Conservation (phyloP, 2,797 vertebrate species). For the Parambassis ranga region DNA sequence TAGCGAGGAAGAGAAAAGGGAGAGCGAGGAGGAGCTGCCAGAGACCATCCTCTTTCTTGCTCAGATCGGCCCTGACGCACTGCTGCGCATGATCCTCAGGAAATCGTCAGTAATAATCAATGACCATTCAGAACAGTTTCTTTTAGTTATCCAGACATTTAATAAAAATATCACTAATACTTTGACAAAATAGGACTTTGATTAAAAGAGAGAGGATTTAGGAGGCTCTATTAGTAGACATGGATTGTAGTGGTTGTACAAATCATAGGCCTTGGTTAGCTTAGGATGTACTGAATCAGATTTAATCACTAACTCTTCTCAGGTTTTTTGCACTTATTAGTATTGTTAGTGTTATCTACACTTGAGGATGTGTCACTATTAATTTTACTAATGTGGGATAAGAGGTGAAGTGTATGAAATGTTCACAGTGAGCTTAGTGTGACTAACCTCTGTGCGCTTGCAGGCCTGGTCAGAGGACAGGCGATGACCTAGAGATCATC, state of each 20-base stretch:
- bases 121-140: too few relatives aligned
- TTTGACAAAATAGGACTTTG: too few relatives aligned
- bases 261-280: too few relatives aligned
- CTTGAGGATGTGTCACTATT: neutral
- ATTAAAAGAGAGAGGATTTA: too few relatives aligned
- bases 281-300: too few relatives aligned
- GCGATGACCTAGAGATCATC: slow-evolving; percentile 97
- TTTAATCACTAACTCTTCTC: too few relatives aligned
- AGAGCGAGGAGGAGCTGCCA: slow-evolving; percentile 94
- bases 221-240: too few relatives aligned
- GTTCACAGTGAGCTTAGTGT: slow-evolving; percentile 5
- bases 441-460: slow-evolving; percentile 33
- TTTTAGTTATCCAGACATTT: too few relatives aligned
- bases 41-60: slow-evolving; percentile 94
- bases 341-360: neutral
- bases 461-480: slow-evolving; percentile 94
- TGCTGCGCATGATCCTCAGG: slow-evolving; percentile 96
- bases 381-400: neutral
- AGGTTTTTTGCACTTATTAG: too few relatives aligned
- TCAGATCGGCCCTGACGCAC: slow-evolving; percentile 94
- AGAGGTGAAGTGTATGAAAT: neutral
- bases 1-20: slow-evolving; percentile 94
- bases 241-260: too few relatives aligned
- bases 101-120: slow-evolving; percentile 85
- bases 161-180: too few relatives aligned